A percentile compares a stretch with the other conserved stretches of the same genome.
Conservation (phyloP, 1,140 invertebrate genomes). For the Psilanteris sp. region DNA sequence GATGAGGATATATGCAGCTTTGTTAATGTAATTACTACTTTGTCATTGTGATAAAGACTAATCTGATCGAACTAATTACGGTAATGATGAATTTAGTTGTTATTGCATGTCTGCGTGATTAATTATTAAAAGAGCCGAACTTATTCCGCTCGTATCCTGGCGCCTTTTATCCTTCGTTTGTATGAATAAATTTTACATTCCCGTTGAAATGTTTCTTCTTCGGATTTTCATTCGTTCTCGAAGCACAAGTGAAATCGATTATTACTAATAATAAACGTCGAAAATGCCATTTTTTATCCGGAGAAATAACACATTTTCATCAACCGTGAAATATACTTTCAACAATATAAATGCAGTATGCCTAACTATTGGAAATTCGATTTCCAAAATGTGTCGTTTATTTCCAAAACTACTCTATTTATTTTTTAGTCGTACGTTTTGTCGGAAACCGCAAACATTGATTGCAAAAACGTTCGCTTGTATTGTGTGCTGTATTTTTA, state of each 20-base stretch:
- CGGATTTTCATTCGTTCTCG: no score
- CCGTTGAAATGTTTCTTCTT: slow-evolving; percentile 2
- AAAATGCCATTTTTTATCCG: no score
- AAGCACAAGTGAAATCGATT: slow-evolving; percentile 1
- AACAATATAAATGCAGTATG: no score
- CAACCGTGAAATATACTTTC: no score
- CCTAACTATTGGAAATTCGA: no score
- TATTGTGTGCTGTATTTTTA: background rate
- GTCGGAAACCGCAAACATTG: slow-evolving; percentile 15
- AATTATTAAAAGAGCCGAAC: slow-evolving; percentile 35
- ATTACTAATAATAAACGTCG: background rate
- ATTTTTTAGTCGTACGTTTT: no score
- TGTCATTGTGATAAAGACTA: slow-evolving; percentile 21
- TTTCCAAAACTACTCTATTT: no score
- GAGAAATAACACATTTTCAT: no score
- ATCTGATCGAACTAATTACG: slow-evolving; percentile 42
- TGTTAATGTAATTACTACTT: slow-evolving; percentile 27
- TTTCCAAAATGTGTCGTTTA: no score
- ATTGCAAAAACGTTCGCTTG: slow-evolving; percentile 9
- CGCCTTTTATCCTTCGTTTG: slow-evolving; percentile 26
- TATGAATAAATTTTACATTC: slow-evolving; percentile 19
- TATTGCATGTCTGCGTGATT: slow-evolving; percentile 40
- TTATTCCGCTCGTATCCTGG: slow-evolving; percentile 24
- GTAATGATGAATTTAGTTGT: slow-evolving; percentile 42
- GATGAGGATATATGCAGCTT: slow-evolving; percentile 7